These are phyloP conservation scores for Eulemur rubriventer DNA, from an alignment of 2,797 vertebrate genomes.

Conservation along the genomic window DNA sequence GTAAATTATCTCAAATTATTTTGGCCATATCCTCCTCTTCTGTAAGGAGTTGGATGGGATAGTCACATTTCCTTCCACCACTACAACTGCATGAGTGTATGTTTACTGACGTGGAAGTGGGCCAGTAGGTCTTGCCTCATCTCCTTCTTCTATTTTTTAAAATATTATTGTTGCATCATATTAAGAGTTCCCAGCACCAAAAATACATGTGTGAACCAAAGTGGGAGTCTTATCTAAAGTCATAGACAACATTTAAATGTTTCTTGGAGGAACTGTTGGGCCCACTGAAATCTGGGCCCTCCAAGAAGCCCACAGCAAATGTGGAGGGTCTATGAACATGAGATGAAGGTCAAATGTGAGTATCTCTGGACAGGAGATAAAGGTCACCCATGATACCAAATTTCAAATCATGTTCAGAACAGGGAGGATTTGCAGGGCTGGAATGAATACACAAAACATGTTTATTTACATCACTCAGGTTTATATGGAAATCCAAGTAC, in stretches of 20 bases:
- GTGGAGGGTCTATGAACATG: neutral
- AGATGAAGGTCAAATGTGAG: neutral
- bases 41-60: neutral
- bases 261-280: neutral
- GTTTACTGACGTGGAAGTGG: neutral
- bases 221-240: neutral
- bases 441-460: neutral
- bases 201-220: neutral
- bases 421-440: neutral
- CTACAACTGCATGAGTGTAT: neutral
- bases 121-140: neutral
- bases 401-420: neutral
- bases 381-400: neutral
- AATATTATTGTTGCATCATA: neutral
- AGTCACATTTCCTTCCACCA: neutral
- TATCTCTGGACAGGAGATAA: neutral
- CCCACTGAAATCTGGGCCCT: too few relatives aligned
- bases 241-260: neutral
- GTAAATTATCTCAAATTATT: slow-evolving; percentile 22
- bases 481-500: slow-evolving; percentile 48
- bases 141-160: neutral
- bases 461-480: slow-evolving; percentile 33
- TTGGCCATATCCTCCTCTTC: neutral
- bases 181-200: neutral
- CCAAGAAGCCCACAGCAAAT: neutral